These are phyloP conservation scores for Halichondria panicea DNA, from an alignment of 37 sponge, comb jelly and placozoan species.

Conservation along the genomic window DNA sequence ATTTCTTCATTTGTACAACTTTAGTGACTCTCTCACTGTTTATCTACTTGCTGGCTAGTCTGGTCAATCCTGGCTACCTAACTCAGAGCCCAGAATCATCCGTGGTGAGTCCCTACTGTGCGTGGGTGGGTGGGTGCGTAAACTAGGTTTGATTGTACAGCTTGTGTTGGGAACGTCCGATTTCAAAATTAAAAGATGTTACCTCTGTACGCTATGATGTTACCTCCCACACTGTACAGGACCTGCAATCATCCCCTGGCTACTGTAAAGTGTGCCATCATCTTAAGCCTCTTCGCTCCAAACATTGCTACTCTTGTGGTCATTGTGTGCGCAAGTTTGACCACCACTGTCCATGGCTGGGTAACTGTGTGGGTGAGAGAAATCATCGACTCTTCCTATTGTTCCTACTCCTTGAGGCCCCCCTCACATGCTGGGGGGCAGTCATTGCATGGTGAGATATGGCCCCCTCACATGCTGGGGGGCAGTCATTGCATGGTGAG, in stretches of 20 bases:
- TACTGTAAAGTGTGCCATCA: conserved; percentile 49
- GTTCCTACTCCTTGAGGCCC: conserved; percentile 50
- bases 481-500: conserved; percentile 57
- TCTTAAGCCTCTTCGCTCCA: conserved; percentile 43
- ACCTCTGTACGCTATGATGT: too few relatives aligned
- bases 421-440: conserved; percentile 45
- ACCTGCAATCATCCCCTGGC: neutral
- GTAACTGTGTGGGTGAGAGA: conserved; percentile 75
- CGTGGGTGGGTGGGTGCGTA: neutral
- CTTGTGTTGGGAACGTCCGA: neutral
- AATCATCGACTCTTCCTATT: conserved; percentile 70
- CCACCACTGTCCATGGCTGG: conserved; percentile 83
- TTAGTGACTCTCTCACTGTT: conserved; percentile 28
- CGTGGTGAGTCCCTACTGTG: neutral
- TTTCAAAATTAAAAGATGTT: too few relatives aligned
- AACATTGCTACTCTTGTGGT: conserved; percentile 67
- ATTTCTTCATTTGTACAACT: conserved; percentile 12
- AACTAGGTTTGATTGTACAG: neutral
- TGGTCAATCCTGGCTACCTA: conserved; percentile 50
- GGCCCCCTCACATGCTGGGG: conserved; percentile 40
- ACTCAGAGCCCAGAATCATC: conserved; percentile 7
- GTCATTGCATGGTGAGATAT: conserved; percentile 55
- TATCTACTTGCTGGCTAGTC: conserved; percentile 36
- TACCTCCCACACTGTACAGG: neutral
- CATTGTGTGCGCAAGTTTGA: conserved; percentile 67